Percentiles rank a stretch among this genome's conserved stretches.
Evolutionary conservation across 1,140 invertebrate species (phyloP).

Genomic region (Conopomorpha cramerella): DNA sequence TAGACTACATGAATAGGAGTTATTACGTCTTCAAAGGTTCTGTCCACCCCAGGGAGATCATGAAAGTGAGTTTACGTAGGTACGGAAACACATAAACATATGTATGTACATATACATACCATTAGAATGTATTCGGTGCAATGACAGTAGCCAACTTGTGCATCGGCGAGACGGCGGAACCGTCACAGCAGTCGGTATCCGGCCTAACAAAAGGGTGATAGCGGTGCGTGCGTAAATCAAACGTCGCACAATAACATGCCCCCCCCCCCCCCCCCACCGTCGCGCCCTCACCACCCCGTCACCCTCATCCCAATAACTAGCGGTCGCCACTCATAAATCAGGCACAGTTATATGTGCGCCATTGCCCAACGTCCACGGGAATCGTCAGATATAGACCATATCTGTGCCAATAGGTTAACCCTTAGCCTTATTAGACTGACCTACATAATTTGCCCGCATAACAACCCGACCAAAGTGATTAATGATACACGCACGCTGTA

Average conservation of each 20-base stretch:
- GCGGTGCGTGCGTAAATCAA: constrained; percentile 54
- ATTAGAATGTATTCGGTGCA: no score
- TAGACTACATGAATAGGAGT: no score
- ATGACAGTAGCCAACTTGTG: constrained; percentile 18
- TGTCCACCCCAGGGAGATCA: no score
- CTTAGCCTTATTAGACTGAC: no score
- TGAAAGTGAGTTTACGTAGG: no score
- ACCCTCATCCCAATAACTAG: constrained; percentile 21
- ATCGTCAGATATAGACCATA: constrained; percentile 19
- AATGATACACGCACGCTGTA: no score
- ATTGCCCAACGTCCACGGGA: constrained; percentile 22
- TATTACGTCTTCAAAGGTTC: no score
- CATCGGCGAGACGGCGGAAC: constrained; percentile 25
- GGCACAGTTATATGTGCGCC: constrained; percentile 35
- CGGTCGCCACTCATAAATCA: constrained; percentile 41
- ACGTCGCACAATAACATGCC: constrained; percentile 48
- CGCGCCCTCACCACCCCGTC: constrained; percentile 15
- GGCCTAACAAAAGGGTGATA: constrained; percentile 52
- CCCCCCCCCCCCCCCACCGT: constrained; percentile 29
- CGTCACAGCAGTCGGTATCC: constrained; percentile 38
- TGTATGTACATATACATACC: no score
- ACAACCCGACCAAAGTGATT: no score
- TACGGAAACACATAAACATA: no score
- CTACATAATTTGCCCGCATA: no score
- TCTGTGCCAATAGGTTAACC: constrained; percentile 39